Percentiles rank a stretch among this genome's conserved stretches.
Evolutionary conservation across 1,140 invertebrate species (phyloP).

Genomic region (Drosophila baimaii): DNA sequence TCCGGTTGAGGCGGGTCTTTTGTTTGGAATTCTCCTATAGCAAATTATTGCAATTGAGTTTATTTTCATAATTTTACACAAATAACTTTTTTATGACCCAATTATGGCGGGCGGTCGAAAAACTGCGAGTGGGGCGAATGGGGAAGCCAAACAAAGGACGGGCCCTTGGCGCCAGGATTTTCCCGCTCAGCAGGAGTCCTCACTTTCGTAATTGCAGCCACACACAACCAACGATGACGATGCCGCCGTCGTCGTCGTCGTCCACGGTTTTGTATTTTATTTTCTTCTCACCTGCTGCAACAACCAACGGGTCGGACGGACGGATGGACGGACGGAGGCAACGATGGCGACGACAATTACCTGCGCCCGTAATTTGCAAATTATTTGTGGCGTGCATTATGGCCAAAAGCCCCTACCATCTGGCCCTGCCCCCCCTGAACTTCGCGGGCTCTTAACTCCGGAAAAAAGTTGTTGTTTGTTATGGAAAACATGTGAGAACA

Average conservation of each 20-base stretch:
- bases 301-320: conserved; percentile 12
- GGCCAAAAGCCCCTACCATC: conserved; percentile 17
- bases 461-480: conserved; percentile 54
- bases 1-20: conserved; percentile 32
- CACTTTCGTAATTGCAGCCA: conserved; percentile 44
- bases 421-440: conserved; percentile 4
- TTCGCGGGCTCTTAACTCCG: conserved; percentile 6
- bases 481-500: conserved; percentile 58
- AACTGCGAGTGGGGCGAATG: not conserved
- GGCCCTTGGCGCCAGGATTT: conserved; percentile 24
- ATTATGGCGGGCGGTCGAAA: conserved; percentile 46
- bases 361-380: conserved; percentile 68
- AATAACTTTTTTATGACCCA: conserved; percentile 81
- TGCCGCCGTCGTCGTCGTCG: conserved; percentile 1
- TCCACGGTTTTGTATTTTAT: conserved; percentile 43
- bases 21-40: conserved; percentile 45
- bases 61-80: conserved; percentile 80
- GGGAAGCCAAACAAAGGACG: conserved; percentile 24
- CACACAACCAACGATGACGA: conserved; percentile 23
- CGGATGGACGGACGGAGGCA: not conserved
- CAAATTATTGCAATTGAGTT: conserved; percentile 81
- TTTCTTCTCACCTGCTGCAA: conserved; percentile 53
- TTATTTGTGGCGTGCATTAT: conserved; percentile 64
- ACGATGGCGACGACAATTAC: conserved; percentile 58
- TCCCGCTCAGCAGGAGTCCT: conserved; percentile 8